These are phyloP conservation scores for Diglossa brunneiventris DNA, from an alignment of 2,113 vertebrate genomes.

Conservation along the genomic window DNA sequence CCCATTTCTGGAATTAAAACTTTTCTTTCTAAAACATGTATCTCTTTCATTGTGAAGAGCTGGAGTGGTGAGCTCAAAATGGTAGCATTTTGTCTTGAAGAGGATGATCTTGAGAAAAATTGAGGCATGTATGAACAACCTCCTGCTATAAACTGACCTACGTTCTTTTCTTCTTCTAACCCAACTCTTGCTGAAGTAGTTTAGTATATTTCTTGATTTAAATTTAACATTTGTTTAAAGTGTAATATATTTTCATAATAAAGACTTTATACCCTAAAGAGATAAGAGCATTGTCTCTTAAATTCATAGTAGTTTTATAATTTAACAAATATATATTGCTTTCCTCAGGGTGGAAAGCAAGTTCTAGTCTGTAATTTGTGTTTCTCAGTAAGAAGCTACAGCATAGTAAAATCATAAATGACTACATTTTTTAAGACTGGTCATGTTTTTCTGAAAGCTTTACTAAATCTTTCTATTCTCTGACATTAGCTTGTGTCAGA, in stretches of 20 bases:
- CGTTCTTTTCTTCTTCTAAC: background rate
- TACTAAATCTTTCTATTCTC: background rate
- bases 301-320: background rate
- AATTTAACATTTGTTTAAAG: background rate
- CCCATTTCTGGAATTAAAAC: background rate
- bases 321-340: background rate
- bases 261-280: background rate
- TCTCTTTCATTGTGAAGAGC: background rate
- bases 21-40: background rate
- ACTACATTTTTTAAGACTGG: background rate
- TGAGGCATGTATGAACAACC: background rate
- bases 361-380: background rate
- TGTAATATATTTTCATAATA: background rate
- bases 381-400: background rate
- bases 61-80: background rate
- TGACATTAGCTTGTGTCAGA: background rate
- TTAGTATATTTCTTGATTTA: background rate
- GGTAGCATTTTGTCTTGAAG: background rate
- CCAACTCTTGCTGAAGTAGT: background rate
- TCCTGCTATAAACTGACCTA: background rate
- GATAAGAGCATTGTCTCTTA: background rate
- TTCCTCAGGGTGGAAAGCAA: background rate
- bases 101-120: background rate
- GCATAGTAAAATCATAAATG: background rate
- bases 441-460: background rate